Conservation (phyloP, 23 tunicate species). For the Ciona savignyi region DNA sequence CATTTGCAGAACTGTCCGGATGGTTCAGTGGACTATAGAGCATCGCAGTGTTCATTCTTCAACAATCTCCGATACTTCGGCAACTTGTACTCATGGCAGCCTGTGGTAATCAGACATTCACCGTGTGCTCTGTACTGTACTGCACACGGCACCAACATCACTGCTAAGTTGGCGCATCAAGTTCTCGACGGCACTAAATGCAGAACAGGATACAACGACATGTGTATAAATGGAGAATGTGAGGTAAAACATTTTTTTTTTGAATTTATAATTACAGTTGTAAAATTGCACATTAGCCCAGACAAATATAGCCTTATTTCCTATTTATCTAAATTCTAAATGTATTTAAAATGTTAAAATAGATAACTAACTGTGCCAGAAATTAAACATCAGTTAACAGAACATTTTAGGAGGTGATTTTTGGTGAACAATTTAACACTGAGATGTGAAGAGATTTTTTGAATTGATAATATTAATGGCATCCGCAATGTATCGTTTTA, state of each 20-base stretch:
- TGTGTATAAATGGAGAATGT: neutral
- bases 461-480: too few relatives aligned
- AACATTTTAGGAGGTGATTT: too few relatives aligned
- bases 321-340: too few relatives aligned
- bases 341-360: too few relatives aligned
- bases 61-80: neutral
- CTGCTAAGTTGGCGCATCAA: neutral
- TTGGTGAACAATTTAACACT: too few relatives aligned
- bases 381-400: too few relatives aligned
- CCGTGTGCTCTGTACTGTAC: neutral
- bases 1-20: neutral
- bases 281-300: too few relatives aligned
- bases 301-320: too few relatives aligned
- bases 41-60: neutral
- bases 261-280: too few relatives aligned
- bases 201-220: neutral
- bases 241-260: neutral
- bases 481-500: too few relatives aligned
- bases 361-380: too few relatives aligned
- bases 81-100: neutral
- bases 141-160: neutral
- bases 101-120: neutral
- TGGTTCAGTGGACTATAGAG: neutral
- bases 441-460: too few relatives aligned
- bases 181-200: neutral